Evolutionary conservation across 2,888 invertebrate species (phyloP).

Genomic region (Thereva nobilitata): DNA sequence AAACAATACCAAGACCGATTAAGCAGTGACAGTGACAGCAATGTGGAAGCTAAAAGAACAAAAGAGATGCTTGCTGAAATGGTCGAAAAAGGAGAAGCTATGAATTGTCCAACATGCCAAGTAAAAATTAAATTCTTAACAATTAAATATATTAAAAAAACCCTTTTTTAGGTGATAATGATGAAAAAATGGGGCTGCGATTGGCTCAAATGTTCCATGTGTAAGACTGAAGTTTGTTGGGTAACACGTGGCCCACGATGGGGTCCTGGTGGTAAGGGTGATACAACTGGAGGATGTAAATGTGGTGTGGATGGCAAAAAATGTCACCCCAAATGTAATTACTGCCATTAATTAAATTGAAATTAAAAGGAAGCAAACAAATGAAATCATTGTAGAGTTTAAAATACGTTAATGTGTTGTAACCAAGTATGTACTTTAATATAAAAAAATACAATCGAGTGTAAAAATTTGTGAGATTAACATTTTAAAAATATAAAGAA

Average conservation of each 20-base stretch:
- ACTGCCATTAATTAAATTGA: conserved; percentile 44
- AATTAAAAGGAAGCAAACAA: too few relatives aligned
- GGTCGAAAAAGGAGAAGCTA: conserved; percentile 81
- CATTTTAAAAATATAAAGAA: too few relatives aligned
- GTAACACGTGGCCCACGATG: conserved; percentile 71
- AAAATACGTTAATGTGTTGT: too few relatives aligned
- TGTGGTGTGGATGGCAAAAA: conserved; percentile 46
- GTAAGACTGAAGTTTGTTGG: conserved; percentile 94
- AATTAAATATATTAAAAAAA: not conserved
- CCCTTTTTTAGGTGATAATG: conserved; percentile 60
- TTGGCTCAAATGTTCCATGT: conserved; percentile 88
- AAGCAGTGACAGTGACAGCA: conserved; percentile 68
- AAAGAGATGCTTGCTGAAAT: conserved; percentile 79
- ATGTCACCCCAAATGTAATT: conserved; percentile 47
- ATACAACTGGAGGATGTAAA: conserved; percentile 45
- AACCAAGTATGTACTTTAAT: too few relatives aligned
- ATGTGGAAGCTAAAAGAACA: conserved; percentile 73
- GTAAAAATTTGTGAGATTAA: too few relatives aligned
- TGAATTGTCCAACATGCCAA: conserved; percentile 84
- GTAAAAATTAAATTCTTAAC: conserved; percentile 53
- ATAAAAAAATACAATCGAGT: too few relatives aligned
- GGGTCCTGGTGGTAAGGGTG: conserved; percentile 47
- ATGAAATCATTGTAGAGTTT: too few relatives aligned
- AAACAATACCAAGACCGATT: conserved; percentile 75
- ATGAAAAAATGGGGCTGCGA: conserved; percentile 95